phyloP scores from a whole-genome alignment of 1,140 invertebrate genomes.

The Lasioglossum baleicum region DNA sequence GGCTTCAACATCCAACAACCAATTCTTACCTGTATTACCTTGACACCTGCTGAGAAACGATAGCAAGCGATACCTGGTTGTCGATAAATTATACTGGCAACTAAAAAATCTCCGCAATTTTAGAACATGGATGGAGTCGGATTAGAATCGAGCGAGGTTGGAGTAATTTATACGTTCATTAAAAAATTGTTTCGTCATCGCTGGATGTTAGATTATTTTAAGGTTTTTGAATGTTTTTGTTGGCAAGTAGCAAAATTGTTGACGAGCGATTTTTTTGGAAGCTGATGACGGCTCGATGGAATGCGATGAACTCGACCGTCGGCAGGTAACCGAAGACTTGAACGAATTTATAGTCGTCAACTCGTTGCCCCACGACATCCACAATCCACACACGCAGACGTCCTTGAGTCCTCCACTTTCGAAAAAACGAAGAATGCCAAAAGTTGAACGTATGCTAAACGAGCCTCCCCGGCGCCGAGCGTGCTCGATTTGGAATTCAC shows the following conservation, averaged over 20 bases:
- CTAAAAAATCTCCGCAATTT: no score
- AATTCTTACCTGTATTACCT: constrained; percentile 16
- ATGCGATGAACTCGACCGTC: not conserved
- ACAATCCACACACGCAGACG: not conserved
- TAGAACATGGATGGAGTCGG: no score
- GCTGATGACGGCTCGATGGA: not conserved
- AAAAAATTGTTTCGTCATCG: no score
- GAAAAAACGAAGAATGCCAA: constrained; percentile 1
- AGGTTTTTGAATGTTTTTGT: no score
- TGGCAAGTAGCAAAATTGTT: no score
- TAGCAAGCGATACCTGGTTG: not conserved
- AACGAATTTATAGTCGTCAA: not conserved
- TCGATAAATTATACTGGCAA: no score
- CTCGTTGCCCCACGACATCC: not conserved
- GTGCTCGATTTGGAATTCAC: constrained; percentile 47
- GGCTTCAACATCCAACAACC: not conserved
- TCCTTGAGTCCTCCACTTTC: constrained; percentile 46
- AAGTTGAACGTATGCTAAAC: constrained; percentile 38
- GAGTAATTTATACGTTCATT: no score
- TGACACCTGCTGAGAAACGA: not conserved
- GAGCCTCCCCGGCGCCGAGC: not conserved
- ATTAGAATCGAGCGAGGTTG: no score
- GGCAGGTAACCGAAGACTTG: no score
- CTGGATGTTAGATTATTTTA: no score
- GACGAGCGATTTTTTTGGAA: not conserved